Percentiles rank a stretch among this genome's conserved stretches.
Evolutionary conservation across 2,797 vertebrate genomes (phyloP).

Genomic region (Fistularia tabacaria): DNA sequence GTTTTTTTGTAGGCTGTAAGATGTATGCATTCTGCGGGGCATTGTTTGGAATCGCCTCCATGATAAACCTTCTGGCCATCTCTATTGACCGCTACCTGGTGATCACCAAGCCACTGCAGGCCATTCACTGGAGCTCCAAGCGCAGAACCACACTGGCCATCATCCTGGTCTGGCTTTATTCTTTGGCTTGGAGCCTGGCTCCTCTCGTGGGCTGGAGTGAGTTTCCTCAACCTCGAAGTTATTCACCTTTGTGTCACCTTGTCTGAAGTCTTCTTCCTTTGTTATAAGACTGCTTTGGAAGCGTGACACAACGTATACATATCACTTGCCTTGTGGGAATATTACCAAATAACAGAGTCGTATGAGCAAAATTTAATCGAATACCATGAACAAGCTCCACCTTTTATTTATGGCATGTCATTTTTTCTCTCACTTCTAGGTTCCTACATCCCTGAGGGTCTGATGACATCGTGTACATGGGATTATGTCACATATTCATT

Average conservation of each 20-base stretch:
- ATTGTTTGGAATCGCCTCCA: constrained; percentile 90
- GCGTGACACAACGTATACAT: neutral
- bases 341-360: neutral
- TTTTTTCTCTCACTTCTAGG: constrained; percentile 51
- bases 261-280: too few species aligned
- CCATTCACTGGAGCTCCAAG: constrained; percentile 80
- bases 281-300: neutral
- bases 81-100: constrained; percentile 92
- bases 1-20: constrained; percentile 73
- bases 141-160: constrained; percentile 79
- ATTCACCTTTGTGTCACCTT: neutral
- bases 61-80: constrained; percentile 91
- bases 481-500: constrained; percentile 73
- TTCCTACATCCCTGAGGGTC: constrained; percentile 77
- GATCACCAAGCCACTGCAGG: constrained; percentile 87
- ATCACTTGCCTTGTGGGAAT: neutral
- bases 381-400: neutral
- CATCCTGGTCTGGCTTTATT: constrained; percentile 86
- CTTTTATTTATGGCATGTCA: neutral
- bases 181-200: constrained; percentile 90
- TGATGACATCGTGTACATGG: constrained; percentile 81
- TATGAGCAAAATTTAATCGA: neutral
- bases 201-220: constrained; percentile 96
- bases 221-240: constrained; percentile 19
- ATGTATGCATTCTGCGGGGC: constrained; percentile 93